Evolutionary conservation across 2,888 invertebrate genomes (phyloP).

Genomic region (Drymonia ruficornis): DNA sequence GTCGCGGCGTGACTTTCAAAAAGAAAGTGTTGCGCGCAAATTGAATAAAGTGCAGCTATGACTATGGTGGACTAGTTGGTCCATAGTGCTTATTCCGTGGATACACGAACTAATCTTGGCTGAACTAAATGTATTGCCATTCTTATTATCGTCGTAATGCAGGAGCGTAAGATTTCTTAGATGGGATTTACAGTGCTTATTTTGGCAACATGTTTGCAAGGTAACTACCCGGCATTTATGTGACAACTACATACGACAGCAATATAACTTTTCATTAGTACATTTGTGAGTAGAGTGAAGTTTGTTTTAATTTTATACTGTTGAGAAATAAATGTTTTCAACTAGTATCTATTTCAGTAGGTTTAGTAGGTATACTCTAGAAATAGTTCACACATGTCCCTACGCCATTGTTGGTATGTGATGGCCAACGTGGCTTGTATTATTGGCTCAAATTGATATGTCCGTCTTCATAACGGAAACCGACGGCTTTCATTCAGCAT

Average conservation of each 20-base stretch:
- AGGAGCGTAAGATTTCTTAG: too few relatives aligned
- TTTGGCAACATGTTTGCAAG: too few relatives aligned
- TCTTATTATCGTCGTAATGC: too few relatives aligned
- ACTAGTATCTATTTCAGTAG: not conserved
- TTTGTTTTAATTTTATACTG: too few relatives aligned
- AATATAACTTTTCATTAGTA: too few relatives aligned
- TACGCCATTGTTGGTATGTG: slow-evolving; percentile 13
- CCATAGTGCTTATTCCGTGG: not conserved
- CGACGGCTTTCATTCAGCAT: slow-evolving; percentile 49
- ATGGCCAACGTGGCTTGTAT: slow-evolving; percentile 33
- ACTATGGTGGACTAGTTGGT: slow-evolving; percentile 10
- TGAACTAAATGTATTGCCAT: too few relatives aligned
- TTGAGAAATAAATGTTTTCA: too few relatives aligned
- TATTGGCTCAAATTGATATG: slow-evolving; percentile 79
- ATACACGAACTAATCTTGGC: too few relatives aligned
- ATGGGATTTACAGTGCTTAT: too few relatives aligned
- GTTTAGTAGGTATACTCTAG: not conserved
- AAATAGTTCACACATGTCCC: not conserved
- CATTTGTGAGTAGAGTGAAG: too few relatives aligned
- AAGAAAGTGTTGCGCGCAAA: slow-evolving; percentile 70
- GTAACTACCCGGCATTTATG: too few relatives aligned
- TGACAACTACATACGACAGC: too few relatives aligned
- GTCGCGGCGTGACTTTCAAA: slow-evolving; percentile 74
- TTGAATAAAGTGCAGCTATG: slow-evolving; percentile 64
- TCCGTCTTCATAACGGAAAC: slow-evolving; percentile 78